A percentile compares a stretch with the other conserved stretches of the same genome.
phyloP scores from a whole-genome alignment of 1,140 invertebrate genomes.

The Drosophila tropicalis region DNA sequence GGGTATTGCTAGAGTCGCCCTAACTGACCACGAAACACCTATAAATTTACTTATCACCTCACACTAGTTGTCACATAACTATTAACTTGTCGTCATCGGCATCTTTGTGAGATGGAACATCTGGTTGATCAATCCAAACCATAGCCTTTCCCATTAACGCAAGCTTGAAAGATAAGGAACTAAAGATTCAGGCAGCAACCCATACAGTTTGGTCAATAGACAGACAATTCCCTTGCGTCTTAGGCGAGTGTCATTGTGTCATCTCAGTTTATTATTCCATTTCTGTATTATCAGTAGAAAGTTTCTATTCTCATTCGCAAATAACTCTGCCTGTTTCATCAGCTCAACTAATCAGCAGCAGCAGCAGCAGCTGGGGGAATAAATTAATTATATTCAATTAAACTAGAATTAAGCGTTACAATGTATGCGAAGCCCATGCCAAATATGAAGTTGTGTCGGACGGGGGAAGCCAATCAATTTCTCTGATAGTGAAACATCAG shows the following conservation, averaged over 20 bases:
- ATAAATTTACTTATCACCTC: conserved; percentile 3
- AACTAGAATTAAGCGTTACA: neutral
- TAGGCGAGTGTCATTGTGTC: conserved; percentile 53
- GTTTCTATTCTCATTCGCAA: conserved; percentile 1
- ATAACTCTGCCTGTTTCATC: conserved; percentile 1
- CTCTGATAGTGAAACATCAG: neutral
- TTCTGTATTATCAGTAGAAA: conserved; percentile 56
- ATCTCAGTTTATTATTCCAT: conserved; percentile 73
- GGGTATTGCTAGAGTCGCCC: neutral
- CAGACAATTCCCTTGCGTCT: neutral
- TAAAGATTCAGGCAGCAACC: neutral
- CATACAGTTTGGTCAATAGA: neutral
- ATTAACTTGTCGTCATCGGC: neutral
- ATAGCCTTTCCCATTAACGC: neutral
- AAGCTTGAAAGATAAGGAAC: neutral
- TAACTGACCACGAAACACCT: neutral
- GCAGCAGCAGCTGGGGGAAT: neutral
- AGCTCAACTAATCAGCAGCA: neutral
- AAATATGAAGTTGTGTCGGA: neutral
- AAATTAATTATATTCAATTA: conserved; percentile 5
- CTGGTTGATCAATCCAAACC: neutral
- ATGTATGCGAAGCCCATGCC: neutral
- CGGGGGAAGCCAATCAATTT: neutral
- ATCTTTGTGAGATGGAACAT: neutral
- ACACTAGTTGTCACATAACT: conserved; percentile 7